Evolutionary conservation across 2,797 vertebrate species (phyloP), one percentile per base, ranked within the genome.

Genomic region (Micrastur ruficollis): DNA sequence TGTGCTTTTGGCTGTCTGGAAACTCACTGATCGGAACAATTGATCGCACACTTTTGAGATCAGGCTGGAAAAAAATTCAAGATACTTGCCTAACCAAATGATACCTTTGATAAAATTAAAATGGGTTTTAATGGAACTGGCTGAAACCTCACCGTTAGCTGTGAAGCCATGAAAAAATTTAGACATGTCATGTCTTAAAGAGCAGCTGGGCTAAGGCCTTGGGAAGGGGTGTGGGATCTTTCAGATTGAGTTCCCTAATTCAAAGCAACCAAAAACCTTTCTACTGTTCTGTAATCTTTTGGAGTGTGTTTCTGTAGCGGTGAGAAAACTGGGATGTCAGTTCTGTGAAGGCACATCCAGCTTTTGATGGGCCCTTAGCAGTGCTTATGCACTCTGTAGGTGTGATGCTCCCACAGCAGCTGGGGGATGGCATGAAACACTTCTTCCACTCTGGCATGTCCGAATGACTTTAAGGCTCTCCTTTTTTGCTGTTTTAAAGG

Each of bases 101-200:
- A 16, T 47, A 38, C 8, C 26, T 44, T 46, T 70, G 46, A 27
- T 81, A 59, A 74, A 49, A 62, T 44, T 27, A n/a, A 72, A 36
- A 66, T 50, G 58, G 23, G 4, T n/a, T 90, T 49, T 56, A 52
- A 14, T 31, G 11, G 81, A 62, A 31, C 12, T 34, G 53, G 49
- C 40, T 80, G 19, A 62, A 52, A 74, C 26, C 36, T 49, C 12
- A 21, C 31, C 0, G 0, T 47, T 52, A 79, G n/a, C 67, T 26
- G 15, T 47, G 42, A 90, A 80, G 86, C 56, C 1, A 0, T 47
- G 70, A 34, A 75, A 74, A 71, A 14, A 36, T 9, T 31, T 25
- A 27, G 44, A 36, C 2, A 1, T 8, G 4, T 63, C 2, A 0
- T 17, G 19, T 53, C 29, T 52, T 56, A 9, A 67, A 65, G 38